These are phyloP conservation scores for Hyposoter didymator DNA, from an alignment of 2,888 invertebrate genomes.

Conservation along the genomic window DNA sequence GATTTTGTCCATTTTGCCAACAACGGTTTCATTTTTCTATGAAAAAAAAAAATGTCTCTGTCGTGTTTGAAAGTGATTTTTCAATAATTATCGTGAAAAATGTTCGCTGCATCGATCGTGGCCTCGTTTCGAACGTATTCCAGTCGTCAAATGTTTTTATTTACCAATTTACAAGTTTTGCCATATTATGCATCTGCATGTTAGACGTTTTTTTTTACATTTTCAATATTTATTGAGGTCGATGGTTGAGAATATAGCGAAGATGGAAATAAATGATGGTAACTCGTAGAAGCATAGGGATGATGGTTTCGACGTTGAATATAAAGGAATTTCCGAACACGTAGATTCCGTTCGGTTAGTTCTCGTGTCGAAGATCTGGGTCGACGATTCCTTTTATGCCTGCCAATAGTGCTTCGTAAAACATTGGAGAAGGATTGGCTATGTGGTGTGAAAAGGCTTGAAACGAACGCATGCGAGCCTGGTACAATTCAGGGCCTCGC, in stretches of 20 bases:
- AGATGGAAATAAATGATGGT: slow-evolving; percentile 34
- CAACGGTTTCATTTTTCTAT: too few species aligned
- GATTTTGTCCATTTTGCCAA: not conserved
- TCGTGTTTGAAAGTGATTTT: too few species aligned
- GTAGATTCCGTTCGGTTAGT: slow-evolving; percentile 27
- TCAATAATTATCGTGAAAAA: too few species aligned
- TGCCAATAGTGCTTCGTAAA: slow-evolving; percentile 36
- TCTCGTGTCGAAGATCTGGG: slow-evolving; percentile 53
- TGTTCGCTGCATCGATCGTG: too few species aligned
- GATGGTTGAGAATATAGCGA: slow-evolving; percentile 1
- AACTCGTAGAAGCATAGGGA: slow-evolving; percentile 13
- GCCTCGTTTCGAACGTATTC: too few species aligned
- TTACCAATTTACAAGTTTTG: not conserved
- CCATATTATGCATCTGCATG: not conserved
- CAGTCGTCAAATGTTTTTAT: not conserved
- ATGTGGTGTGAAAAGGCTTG: slow-evolving; percentile 48
- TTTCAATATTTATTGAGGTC: not conserved
- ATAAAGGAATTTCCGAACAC: slow-evolving; percentile 34
- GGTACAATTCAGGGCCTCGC: slow-evolving; percentile 12
- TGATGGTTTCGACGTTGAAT: slow-evolving; percentile 29
- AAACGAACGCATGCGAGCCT: slow-evolving; percentile 38
- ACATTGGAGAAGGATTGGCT: not conserved
- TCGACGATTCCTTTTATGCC: slow-evolving; percentile 49
- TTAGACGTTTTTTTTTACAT: not conserved
- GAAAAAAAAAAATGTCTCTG: too few species aligned